Base-by-base conservation (phyloP, 2,888 invertebrate genomes). In the Latrodectus hesperus region DNA sequence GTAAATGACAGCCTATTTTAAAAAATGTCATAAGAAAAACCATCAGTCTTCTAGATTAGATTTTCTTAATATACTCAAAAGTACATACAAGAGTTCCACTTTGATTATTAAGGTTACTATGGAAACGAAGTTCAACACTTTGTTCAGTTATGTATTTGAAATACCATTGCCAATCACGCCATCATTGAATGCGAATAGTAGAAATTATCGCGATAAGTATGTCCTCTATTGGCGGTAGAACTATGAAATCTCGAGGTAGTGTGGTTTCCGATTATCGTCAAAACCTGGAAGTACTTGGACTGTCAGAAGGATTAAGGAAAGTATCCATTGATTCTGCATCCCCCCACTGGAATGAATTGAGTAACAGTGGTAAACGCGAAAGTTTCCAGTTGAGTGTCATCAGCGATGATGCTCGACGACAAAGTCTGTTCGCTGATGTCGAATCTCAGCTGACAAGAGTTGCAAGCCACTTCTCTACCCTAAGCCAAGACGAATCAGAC, bases 401-500 rank as follows among this genome's bases (percentile, higher is more conserved):
- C 14, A 87, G 86, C 22, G 81, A 80, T 8, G 82, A 82, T 14
- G 76, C 60, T 17, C 67, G 81, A 0, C 26, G 81, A 5, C 53
- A 67, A 49, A 81, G 81, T n/a, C 12, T 75, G 14, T 53, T 87
- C 10, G 68, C 74, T 5, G 77, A 78, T 10, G 53, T 55, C 9
- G 86, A 87, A 16, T 82, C 74, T 8, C 74, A 82, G 70, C 10
- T 82, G 60, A 75, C 74, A 14, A 82, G 75, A 55, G 74, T 70
- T 8, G n/a, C 68, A 26, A 82, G 82, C 51, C 71, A 22, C 9
- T 67, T 38, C 17, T 67, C 75, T 9, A 17, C 64, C 3, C 8
- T 9, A 1, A 79, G 51, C 1, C 49, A 53, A 10, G 81, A 65
- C 1, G 80, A 80, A 11, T 72, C 72, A 8, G 71, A 76, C 8